Conservation (phyloP, 2,113 vertebrate genomes). For the Donacobius atricapilla region DNA sequence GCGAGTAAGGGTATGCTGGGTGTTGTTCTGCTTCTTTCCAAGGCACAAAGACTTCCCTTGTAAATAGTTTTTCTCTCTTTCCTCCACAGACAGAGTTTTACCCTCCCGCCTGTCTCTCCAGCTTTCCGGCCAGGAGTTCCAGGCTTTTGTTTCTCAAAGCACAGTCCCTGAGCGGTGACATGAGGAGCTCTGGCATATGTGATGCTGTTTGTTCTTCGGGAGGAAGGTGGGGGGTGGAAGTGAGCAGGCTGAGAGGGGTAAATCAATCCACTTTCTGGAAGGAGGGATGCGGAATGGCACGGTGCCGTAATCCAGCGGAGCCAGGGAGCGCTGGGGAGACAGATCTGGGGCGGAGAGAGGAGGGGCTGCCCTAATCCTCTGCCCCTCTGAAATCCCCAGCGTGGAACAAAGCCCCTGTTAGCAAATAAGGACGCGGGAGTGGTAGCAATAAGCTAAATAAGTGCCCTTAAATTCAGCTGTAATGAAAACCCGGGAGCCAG, state of each 20-base stretch:
- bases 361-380: background rate
- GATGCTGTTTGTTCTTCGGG: background rate
- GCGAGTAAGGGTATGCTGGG: background rate
- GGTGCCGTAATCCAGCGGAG: background rate
- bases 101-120: background rate
- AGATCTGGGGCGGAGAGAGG: constrained; percentile 17
- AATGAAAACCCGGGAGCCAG: background rate
- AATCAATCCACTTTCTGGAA: background rate
- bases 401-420: constrained; percentile 15
- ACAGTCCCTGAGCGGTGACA: background rate
- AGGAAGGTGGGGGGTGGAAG: background rate
- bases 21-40: background rate
- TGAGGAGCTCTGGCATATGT: background rate
- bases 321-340: background rate
- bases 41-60: background rate
- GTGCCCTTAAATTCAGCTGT: background rate
- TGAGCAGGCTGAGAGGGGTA: background rate
- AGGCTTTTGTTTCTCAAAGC: background rate
- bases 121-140: background rate
- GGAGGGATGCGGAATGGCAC: background rate
- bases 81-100: background rate
- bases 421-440: background rate
- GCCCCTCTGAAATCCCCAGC: background rate
- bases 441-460: constrained; percentile 32
- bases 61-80: background rate